These are phyloP conservation scores for Acanthaster planci DNA, from an alignment of 35 echinoderm and acorn worm genomes.

Conservation along the genomic window DNA sequence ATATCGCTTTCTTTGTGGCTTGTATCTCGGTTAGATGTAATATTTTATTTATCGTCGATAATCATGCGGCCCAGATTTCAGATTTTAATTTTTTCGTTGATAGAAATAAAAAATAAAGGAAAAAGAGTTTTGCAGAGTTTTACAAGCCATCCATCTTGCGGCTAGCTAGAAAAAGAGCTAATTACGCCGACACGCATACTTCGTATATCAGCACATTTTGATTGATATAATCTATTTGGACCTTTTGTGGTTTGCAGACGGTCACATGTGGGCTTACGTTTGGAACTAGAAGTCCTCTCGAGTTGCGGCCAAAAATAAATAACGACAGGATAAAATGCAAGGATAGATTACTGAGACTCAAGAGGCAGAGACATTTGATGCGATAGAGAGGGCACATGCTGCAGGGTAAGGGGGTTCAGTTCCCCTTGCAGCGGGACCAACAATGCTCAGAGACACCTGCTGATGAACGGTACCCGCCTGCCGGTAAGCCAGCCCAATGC, in stretches of 20 bases:
- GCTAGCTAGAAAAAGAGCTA: not conserved
- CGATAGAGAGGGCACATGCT: constrained; percentile 2
- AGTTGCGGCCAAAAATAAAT: not conserved
- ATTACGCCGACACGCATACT: not conserved
- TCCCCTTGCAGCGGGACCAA: not conserved
- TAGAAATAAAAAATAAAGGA: too few relatives aligned
- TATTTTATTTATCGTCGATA: too few relatives aligned
- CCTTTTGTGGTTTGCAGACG: not conserved
- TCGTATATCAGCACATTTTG: not conserved
- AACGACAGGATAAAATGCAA: constrained; percentile 8
- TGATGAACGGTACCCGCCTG: not conserved
- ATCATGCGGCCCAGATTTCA: too few relatives aligned
- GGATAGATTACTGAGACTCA: not conserved
- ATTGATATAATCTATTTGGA: constrained; percentile 21
- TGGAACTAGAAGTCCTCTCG: not conserved
- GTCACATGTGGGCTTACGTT: constrained; percentile 9
- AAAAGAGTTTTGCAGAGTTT: too few relatives aligned
- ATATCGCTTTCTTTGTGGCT: too few relatives aligned
- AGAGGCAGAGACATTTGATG: constrained; percentile 15
- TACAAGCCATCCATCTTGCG: not conserved
- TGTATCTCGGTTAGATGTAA: too few relatives aligned
- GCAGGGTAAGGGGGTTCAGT: not conserved
- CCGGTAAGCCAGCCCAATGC: not conserved
- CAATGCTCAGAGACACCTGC: constrained; percentile 1
- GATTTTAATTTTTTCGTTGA: too few relatives aligned